Evolutionary conservation across 2,113 vertebrate genomes (phyloP), one percentile per base, ranked within the genome.

Genomic region (Nannospalax galili): DNA sequence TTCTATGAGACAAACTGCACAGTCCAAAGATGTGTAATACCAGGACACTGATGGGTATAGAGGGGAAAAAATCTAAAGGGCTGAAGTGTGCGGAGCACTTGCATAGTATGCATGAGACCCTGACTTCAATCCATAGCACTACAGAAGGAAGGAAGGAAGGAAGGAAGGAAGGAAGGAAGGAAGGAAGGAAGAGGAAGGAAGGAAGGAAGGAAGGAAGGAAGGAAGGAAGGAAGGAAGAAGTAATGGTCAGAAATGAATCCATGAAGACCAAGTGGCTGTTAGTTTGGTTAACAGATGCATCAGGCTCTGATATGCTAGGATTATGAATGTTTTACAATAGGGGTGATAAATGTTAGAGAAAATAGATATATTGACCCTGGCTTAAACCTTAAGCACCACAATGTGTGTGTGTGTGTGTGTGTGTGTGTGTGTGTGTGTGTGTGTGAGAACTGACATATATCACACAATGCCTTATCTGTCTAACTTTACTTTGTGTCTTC

Each of bases 141-240:
- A 28, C 10, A 3, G 22, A 5, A 56, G 4, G 22, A 32, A 35
- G 7, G 11, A 37, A 16, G 32, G 8, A n/a, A 42, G n/a, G 11
- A 22, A 35, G 5, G 24, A 40, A 5, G 8, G 80, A n/a, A 42
- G 40, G n/a, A 56, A 56, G 6, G 12, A 4, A 26, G 52, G 35
- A 11, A 28, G 11, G 20, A 6, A 17, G 35, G 35, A 32, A 6
- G 15, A 6, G 6, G 15, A 14, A 7, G 12, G 17, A 16, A 24
- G 22, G 5, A 14, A 19, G 3, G 28, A 45, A 28, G 11, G 19
- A 45, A 3, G 7, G 3, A 4, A 40, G 5, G 22, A 15, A 15
- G 0, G 17, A 28, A 19, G 35, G 69, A 37, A 37, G 69, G 19
- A n/a, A 16, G 20, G 4, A 7, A 35, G 11, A 17, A n/a, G 72